phyloP scores from a whole-genome alignment of 1,140 invertebrate species.

The Bicyclus anynana region DNA sequence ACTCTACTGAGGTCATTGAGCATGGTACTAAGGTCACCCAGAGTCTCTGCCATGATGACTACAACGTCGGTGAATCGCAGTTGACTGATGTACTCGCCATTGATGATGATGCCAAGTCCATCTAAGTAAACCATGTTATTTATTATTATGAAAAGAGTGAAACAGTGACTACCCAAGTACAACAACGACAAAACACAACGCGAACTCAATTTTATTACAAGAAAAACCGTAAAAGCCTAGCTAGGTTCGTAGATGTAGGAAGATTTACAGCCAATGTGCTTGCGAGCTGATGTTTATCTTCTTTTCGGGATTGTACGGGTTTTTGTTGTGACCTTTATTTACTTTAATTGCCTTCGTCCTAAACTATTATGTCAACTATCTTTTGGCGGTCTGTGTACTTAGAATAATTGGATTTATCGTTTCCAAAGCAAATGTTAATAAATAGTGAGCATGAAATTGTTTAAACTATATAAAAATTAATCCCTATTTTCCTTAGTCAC shows the following conservation, averaged over 20 bases:
- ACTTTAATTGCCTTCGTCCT: not conserved
- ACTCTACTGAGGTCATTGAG: too few species aligned
- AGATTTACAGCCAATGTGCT: not conserved
- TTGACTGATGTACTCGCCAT: too few species aligned
- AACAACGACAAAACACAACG: not conserved
- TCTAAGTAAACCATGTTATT: too few species aligned
- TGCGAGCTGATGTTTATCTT: not conserved
- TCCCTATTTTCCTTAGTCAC: too few species aligned
- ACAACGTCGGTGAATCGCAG: too few species aligned
- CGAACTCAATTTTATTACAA: not conserved
- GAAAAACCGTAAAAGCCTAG: not conserved
- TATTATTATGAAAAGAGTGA: not conserved
- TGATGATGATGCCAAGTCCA: too few species aligned
- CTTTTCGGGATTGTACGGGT: not conserved
- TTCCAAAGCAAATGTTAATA: too few species aligned
- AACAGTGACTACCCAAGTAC: not conserved
- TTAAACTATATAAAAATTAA: too few species aligned
- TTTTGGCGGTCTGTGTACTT: not conserved
- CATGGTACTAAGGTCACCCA: too few species aligned
- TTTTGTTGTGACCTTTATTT: not conserved
- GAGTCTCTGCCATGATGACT: too few species aligned
- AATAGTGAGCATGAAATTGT: too few species aligned
- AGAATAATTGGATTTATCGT: too few species aligned
- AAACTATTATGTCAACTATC: not conserved
- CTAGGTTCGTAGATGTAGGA: not conserved